Base-by-base conservation (phyloP, 2,888 invertebrate genomes). In the Steinernema carpocapsae region DNA sequence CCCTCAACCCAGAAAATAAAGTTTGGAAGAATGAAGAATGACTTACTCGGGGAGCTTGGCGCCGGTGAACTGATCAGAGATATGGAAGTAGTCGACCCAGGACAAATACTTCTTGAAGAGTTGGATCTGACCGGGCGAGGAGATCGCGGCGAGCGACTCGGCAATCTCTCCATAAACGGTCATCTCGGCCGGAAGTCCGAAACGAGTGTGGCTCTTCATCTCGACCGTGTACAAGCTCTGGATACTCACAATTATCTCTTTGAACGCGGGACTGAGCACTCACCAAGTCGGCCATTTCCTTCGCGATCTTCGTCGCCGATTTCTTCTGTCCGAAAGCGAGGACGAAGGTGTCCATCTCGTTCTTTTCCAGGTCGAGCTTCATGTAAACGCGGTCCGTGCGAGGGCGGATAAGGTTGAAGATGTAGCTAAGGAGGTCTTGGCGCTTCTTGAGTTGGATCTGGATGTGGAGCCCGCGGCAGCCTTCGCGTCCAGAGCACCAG, bases 391-490 rank as follows among this genome's bases (percentile, higher is more conserved):
- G 29, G 90, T 99, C 99, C 76, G 92, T 91, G 45, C 92, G 91
- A 0, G 96, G 96, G 75, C 93, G 91, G 87, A 95, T 92, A 77
- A 94, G 89, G 48, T 94, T 93, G 0, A 94, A 91, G 0, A 96
- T 89, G 14, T 95, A 91, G 72, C 94, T 93, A 1, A 97, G 93
- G 72, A 99, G 89, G 89, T 99, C 97, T 90, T 99, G 99, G 48
- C 99, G 91, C 91, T 95, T 97, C 72, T 71, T 74, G 79, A 97
- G 91, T 88, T 94, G 94, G 72, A 99, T 90, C 86, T 97, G 96
- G 0, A 97, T 93, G 73, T 97, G 90, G 95, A 97, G 95, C 45
- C 97, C 97, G 88, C 97, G 96, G 85, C 96, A 95, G 88, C 95
- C 95, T 17, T 93, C 92, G 46, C 97, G 90, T n/a, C 82, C 97